phyloP scores from a whole-genome alignment of 2,113 vertebrate genomes.

The Sylvilagus bachmani region DNA sequence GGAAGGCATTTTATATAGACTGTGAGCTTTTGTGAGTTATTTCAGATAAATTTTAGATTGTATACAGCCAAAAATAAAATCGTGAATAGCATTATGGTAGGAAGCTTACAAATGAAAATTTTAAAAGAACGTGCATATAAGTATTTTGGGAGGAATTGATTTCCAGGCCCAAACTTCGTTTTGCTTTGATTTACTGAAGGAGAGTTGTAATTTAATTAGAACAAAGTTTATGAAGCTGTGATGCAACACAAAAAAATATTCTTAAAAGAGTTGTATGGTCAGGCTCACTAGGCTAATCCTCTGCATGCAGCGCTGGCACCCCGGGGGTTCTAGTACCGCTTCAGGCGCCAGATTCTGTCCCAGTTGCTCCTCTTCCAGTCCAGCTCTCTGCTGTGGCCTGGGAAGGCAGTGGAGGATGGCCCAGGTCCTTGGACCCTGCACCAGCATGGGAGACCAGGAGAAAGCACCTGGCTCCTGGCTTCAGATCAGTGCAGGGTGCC shows the following conservation, averaged over 20 bases:
- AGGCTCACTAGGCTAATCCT: too few relatives aligned
- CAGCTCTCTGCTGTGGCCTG: too few relatives aligned
- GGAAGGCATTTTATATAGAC: neutral
- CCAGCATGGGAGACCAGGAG: too few relatives aligned
- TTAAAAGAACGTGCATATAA: neutral
- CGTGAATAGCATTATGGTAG: neutral
- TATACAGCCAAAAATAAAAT: neutral
- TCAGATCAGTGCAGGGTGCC: too few relatives aligned
- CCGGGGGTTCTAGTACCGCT: too few relatives aligned
- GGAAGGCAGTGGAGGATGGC: too few relatives aligned
- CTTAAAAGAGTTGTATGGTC: neutral
- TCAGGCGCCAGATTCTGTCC: too few relatives aligned
- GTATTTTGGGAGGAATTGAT: neutral
- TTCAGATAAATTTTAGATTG: conserved; percentile 3
- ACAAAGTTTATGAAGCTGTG: neutral
- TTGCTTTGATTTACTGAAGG: neutral
- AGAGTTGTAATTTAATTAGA: neutral
- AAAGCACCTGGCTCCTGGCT: too few relatives aligned
- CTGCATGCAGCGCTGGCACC: too few relatives aligned
- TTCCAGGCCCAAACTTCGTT: neutral
- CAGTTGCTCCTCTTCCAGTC: too few relatives aligned
- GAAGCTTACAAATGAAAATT: conserved; percentile 5
- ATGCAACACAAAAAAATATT: conserved; percentile 14
- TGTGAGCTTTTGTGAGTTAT: neutral
- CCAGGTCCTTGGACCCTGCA: too few relatives aligned